Evolutionary conservation across 1,140 invertebrate species (phyloP).

Genomic region (Melanaphis sacchari): DNA sequence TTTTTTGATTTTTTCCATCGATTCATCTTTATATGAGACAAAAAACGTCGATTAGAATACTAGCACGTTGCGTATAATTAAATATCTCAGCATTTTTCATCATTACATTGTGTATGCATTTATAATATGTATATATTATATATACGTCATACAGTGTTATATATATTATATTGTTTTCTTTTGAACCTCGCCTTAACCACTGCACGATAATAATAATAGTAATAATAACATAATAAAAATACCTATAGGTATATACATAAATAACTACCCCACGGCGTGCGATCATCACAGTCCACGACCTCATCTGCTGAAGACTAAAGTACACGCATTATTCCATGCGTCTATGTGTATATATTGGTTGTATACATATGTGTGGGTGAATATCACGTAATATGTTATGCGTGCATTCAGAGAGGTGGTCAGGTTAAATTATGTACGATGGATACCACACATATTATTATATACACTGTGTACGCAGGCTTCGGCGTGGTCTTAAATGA

Average conservation of each 20-base stretch:
- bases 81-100: background rate
- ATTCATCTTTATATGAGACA: background rate
- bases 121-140: no score
- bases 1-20: background rate
- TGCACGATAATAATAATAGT: background rate
- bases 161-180: background rate
- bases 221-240: background rate
- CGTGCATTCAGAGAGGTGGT: background rate
- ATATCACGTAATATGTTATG: background rate
- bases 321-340: background rate
- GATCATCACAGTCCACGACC: background rate
- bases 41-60: background rate
- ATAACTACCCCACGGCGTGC: background rate
- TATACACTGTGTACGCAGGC: background rate
- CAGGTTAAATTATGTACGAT: conserved; percentile 11
- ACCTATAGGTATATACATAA: background rate
- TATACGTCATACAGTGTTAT: background rate
- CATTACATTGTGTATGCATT: background rate
- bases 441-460: background rate
- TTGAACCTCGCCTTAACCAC: background rate
- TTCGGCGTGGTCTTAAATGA: background rate
- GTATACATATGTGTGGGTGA: background rate
- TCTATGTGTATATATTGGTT: background rate
- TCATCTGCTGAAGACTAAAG: background rate
- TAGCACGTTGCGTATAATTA: background rate